phyloP scores from a whole-genome alignment of 64 coral and sea anemone genomes.

The Platygyra sinensis region DNA sequence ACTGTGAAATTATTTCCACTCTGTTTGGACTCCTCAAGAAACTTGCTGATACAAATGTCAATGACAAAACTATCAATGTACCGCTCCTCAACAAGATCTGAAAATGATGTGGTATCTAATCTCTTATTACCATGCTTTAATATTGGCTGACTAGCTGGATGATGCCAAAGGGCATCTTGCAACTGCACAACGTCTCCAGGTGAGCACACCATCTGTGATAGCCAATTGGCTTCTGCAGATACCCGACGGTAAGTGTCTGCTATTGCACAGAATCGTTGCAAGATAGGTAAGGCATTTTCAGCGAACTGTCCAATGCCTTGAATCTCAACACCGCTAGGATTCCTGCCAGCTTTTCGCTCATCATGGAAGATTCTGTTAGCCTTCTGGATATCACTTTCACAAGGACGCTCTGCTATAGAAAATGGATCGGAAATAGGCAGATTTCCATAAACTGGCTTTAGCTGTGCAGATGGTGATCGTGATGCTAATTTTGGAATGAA shows the following conservation, averaged over 20 bases:
- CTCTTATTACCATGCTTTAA: conserved; percentile 12
- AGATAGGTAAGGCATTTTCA: conserved; percentile 21
- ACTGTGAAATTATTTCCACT: conserved; percentile 22
- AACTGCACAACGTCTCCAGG: not conserved
- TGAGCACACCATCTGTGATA: not conserved
- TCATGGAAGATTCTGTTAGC: not conserved
- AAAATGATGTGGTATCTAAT: conserved; percentile 45
- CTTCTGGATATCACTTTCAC: conserved; percentile 4
- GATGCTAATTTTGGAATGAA: not conserved
- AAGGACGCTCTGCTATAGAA: not conserved
- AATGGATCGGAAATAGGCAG: not conserved
- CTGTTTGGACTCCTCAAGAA: not conserved
- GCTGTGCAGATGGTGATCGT: not conserved
- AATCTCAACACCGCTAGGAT: conserved; percentile 10
- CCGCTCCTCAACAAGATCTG: conserved; percentile 26
- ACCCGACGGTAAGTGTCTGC: not conserved
- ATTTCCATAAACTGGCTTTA: conserved; percentile 5
- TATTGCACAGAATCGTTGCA: not conserved
- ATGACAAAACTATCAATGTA: conserved; percentile 57
- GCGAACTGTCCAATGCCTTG: conserved; percentile 2
- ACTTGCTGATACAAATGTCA: conserved; percentile 43
- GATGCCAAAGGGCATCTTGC: conserved; percentile 29
- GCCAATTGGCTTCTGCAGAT: conserved; percentile 2
- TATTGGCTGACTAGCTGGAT: not conserved
- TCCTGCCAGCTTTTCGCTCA: conserved; percentile 14